phyloP scores from a whole-genome alignment of 2,888 invertebrate species.

The Phlogophora meticulosa region DNA sequence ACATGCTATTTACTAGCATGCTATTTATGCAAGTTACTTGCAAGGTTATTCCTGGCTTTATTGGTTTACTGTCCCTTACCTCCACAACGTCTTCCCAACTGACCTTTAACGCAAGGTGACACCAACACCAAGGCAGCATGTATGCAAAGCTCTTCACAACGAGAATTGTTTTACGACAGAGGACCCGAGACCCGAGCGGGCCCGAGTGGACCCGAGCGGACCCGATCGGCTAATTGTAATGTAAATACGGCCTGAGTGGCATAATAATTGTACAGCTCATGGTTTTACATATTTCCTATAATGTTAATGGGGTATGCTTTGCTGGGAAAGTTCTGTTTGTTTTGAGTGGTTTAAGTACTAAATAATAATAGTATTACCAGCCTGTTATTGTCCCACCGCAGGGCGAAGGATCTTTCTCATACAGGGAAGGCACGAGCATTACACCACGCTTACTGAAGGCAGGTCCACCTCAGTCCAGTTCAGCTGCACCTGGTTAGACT shows the following conservation, averaged over 20 bases:
- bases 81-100: neutral
- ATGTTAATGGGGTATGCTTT: slow-evolving; percentile 28
- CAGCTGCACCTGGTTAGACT: too few species aligned
- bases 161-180: slow-evolving; percentile 58
- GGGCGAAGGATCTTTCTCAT: too few species aligned
- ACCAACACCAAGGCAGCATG: slow-evolving; percentile 55
- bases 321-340: slow-evolving; percentile 2
- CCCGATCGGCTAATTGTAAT: slow-evolving; percentile 52
- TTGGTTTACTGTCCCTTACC: slow-evolving; percentile 18
- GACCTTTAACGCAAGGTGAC: slow-evolving; percentile 55
- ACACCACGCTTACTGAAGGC: too few species aligned
- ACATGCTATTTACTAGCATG: too few species aligned
- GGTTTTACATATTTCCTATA: slow-evolving; percentile 39
- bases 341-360: slow-evolving; percentile 11
- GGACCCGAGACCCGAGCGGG: slow-evolving; percentile 35
- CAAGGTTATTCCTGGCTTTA: too few species aligned
- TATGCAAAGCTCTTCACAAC: slow-evolving; percentile 68
- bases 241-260: slow-evolving; percentile 52
- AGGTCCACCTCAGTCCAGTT: too few species aligned
- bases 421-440: too few species aligned
- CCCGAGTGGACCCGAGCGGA: slow-evolving; percentile 20
- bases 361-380: neutral
- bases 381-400: too few species aligned
- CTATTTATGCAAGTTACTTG: too few species aligned
- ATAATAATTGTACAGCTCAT: slow-evolving; percentile 27